phyloP scores from a whole-genome alignment of 2,113 vertebrate species.

The Sorex fumeus region DNA sequence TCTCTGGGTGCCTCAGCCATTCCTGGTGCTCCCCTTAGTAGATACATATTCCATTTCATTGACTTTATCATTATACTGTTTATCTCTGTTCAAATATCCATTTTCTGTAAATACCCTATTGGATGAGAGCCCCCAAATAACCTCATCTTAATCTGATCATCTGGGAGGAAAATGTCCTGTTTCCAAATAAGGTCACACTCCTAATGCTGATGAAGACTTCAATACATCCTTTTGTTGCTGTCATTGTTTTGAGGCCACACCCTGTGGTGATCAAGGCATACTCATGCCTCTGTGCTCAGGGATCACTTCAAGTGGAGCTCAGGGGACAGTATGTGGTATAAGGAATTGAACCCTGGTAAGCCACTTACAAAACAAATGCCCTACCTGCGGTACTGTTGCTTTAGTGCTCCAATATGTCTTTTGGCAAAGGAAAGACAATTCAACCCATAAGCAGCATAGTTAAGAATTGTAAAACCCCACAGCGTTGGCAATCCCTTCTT shows the following conservation, averaged over 20 bases:
- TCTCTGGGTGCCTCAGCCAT: neutral
- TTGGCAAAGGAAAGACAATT: neutral
- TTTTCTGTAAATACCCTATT: neutral
- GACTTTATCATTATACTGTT: neutral
- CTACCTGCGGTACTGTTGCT: too few species aligned
- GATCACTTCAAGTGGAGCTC: too few species aligned
- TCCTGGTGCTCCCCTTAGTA: neutral
- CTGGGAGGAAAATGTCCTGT: neutral
- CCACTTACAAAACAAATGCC: too few species aligned
- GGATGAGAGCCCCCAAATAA: neutral
- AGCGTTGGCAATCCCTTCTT: neutral
- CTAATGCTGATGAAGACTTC: neutral
- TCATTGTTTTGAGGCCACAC: too few species aligned
- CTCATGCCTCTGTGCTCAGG: too few species aligned
- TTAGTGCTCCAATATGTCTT: neutral
- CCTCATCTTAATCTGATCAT: neutral
- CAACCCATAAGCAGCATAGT: neutral
- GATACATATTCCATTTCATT: neutral
- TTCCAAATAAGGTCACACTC: neutral
- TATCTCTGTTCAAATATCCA: neutral
- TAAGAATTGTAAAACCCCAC: slow-evolving; percentile 6
- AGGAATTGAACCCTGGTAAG: neutral
- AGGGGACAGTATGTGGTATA: neutral
- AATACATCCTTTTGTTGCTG: neutral
- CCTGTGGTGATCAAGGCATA: too few species aligned